Conservation (phyloP, 2,797 vertebrate species). For the Coregonus ussuriensis region DNA sequence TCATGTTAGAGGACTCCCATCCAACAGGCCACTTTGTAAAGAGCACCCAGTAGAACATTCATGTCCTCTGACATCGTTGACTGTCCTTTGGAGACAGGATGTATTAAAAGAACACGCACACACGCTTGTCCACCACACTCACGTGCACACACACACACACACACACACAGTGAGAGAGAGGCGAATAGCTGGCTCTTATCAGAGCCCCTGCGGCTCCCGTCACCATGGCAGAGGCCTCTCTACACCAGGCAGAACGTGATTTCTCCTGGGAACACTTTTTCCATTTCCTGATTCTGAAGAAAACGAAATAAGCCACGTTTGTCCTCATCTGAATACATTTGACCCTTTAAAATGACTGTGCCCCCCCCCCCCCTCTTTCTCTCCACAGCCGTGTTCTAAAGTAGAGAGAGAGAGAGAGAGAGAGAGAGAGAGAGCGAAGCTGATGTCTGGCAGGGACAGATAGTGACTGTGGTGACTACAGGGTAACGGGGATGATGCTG, state of each 20-base stretch:
- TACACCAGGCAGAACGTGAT: constrained; percentile 89
- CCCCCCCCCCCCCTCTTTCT: constrained; percentile 58
- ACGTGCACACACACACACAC: constrained; percentile 12
- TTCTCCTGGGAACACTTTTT: constrained; percentile 94
- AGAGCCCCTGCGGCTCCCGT: constrained; percentile 63
- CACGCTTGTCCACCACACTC: not conserved
- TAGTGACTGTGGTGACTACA: constrained; percentile 59
- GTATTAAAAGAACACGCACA: constrained; percentile 2
- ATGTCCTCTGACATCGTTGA: constrained; percentile 82
- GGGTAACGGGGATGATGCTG: constrained; percentile 44
- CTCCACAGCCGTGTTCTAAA: constrained; percentile 68
- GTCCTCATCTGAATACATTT: constrained; percentile 96
- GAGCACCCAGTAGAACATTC: constrained; percentile 74
- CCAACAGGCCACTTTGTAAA: constrained; percentile 90
- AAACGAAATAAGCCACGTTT: constrained; percentile 96
- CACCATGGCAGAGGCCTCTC: constrained; percentile 76
- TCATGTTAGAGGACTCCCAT: constrained; percentile 79
- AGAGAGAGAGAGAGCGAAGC: not conserved
- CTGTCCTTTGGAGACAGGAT: constrained; percentile 70
- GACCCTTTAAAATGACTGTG: constrained; percentile 65
- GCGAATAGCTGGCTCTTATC: constrained; percentile 69
- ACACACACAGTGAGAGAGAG: constrained; percentile 35
- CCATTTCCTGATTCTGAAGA: constrained; percentile 95
- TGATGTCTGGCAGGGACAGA: constrained; percentile 31
- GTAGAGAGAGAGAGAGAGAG: constrained; percentile 51